Conservation (phyloP, 53 echinoderm and acorn worm species). For the Holothuria leucospilota region DNA sequence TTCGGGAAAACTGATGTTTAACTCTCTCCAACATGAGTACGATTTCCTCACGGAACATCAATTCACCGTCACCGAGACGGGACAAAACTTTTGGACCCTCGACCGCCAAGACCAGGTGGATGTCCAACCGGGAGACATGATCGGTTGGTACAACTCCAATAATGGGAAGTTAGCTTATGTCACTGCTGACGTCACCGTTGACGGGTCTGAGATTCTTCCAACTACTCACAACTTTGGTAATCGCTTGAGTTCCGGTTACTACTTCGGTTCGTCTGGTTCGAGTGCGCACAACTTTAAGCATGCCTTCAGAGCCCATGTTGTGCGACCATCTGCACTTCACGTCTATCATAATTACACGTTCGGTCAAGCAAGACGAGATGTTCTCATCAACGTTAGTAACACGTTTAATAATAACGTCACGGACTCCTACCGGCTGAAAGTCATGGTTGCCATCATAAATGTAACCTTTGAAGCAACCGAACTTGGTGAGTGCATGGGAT, state of each 20-base stretch:
- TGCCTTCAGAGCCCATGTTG: slow-evolving; percentile 79
- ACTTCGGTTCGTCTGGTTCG: slow-evolving; percentile 66
- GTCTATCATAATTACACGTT: slow-evolving; percentile 90
- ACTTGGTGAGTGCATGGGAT: slow-evolving; percentile 62
- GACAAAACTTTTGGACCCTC: slow-evolving; percentile 72
- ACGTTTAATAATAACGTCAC: slow-evolving; percentile 49
- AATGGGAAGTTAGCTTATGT: slow-evolving; percentile 79
- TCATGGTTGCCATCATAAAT: slow-evolving; percentile 69
- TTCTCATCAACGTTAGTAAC: slow-evolving; percentile 65
- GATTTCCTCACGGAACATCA: slow-evolving; percentile 70
- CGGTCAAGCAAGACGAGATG: slow-evolving; percentile 66
- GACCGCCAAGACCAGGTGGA: slow-evolving; percentile 62
- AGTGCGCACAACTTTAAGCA: slow-evolving; percentile 72
- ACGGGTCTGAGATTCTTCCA: slow-evolving; percentile 78
- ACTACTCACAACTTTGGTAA: slow-evolving; percentile 58
- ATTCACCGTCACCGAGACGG: slow-evolving; percentile 63
- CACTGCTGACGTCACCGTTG: slow-evolving; percentile 58
- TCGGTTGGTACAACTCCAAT: slow-evolving; percentile 90
- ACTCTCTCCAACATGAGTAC: slow-evolving; percentile 69
- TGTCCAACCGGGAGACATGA: slow-evolving; percentile 79
- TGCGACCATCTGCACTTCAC: slow-evolving; percentile 78
- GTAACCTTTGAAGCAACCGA: slow-evolving; percentile 65
- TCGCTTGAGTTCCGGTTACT: slow-evolving; percentile 71
- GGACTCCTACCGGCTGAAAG: slow-evolving; percentile 72
- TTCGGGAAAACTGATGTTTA: slow-evolving; percentile 63